Conservation (phyloP, 2,113 vertebrate species). For the Camelus bactrianus region DNA sequence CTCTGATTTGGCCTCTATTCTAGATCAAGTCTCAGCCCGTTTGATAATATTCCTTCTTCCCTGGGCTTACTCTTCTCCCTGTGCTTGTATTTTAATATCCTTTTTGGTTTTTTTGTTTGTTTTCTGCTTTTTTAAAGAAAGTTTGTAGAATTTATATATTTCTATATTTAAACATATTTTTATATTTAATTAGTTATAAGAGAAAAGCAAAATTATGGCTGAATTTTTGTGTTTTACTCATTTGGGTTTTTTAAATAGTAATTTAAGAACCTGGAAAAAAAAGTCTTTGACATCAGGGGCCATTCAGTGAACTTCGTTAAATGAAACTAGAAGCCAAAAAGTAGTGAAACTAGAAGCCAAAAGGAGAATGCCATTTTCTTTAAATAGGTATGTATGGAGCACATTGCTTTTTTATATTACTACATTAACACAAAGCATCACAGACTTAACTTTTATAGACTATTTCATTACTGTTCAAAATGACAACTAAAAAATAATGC, state of each 20-base stretch:
- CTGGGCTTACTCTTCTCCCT: neutral
- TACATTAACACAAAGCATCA: neutral
- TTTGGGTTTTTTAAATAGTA: neutral
- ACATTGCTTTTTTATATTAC: neutral
- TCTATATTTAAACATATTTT: neutral
- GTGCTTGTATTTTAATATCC: neutral
- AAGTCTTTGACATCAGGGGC: neutral
- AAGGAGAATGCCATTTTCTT: neutral
- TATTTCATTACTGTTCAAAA: neutral
- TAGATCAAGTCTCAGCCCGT: neutral
- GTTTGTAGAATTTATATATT: neutral
- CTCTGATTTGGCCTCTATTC: neutral
- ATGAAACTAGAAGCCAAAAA: neutral
- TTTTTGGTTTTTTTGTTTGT: neutral
- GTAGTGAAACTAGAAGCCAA: neutral
- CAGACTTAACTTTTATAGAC: neutral
- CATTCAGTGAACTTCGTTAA: neutral
- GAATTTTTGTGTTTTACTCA: neutral
- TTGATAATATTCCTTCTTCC: neutral
- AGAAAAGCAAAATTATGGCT: conserved; percentile 5
- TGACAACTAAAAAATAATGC: neutral
- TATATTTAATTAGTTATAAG: neutral
- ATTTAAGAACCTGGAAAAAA: conserved; percentile 24
- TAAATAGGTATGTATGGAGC: neutral
- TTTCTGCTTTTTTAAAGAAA: neutral